Conservation (phyloP, 2,888 invertebrate species). For the Hybos culiciformis region DNA sequence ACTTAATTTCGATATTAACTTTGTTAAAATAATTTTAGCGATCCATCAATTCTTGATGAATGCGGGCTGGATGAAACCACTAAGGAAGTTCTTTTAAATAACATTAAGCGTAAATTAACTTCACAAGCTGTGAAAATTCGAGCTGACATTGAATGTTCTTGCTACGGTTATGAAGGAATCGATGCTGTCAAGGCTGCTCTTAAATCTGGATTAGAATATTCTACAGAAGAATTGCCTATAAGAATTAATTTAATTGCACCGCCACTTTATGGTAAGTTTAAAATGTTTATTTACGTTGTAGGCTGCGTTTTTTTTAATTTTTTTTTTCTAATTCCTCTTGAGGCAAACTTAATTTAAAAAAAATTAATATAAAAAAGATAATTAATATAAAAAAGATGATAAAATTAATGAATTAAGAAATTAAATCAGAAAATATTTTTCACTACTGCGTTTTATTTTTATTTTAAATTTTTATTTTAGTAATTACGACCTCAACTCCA, state of each 20-base stretch:
- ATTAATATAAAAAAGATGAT: too few species aligned
- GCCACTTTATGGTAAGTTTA: constrained; percentile 87
- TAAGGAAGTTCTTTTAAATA: constrained; percentile 80
- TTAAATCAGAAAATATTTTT: too few species aligned
- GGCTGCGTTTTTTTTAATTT: too few species aligned
- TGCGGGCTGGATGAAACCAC: constrained; percentile 88
- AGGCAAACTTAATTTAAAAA: too few species aligned
- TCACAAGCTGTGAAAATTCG: constrained; percentile 95
- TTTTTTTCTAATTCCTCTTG: too few species aligned
- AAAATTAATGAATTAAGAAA: too few species aligned
- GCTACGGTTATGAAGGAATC: constrained; percentile 95
- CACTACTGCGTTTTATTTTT: constrained; percentile 14
- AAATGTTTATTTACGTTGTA: too few species aligned
- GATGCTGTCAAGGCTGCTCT: constrained; percentile 94
- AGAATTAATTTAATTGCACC: constrained; percentile 99
- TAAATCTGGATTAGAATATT: constrained; percentile 75
- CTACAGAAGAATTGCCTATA: constrained; percentile 87
- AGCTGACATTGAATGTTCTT: constrained; percentile 85
- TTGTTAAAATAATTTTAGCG: constrained; percentile 43
- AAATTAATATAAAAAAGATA: too few species aligned
- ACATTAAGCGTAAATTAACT: constrained; percentile 90
- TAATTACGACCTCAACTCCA: constrained; percentile 96
- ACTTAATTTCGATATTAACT: too few species aligned
- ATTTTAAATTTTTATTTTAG: too few species aligned
- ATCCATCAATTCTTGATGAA: constrained; percentile 88